phyloP scores from a whole-genome alignment of 2,888 invertebrate genomes.

The Leptopilina myrica region DNA sequence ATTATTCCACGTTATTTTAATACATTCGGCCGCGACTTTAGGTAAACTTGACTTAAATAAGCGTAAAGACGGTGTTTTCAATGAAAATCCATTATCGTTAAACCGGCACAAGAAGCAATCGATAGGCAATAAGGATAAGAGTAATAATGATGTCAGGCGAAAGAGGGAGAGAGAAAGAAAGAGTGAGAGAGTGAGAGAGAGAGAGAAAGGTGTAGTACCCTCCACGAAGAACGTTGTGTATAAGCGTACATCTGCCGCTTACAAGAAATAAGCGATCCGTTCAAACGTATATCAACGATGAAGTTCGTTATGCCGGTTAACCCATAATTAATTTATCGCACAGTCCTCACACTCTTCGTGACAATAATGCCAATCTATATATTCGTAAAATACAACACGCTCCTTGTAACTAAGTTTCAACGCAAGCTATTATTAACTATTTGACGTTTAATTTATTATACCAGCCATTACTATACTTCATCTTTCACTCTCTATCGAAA shows the following conservation, averaged over 20 bases:
- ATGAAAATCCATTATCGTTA: constrained; percentile 32
- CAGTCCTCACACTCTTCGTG: constrained; percentile 53
- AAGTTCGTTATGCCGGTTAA: constrained; percentile 65
- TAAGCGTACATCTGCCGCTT: too few species aligned
- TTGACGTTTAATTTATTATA: constrained; percentile 8
- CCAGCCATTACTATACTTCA: neutral
- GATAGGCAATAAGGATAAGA: constrained; percentile 47
- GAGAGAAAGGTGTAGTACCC: neutral
- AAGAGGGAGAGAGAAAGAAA: neutral
- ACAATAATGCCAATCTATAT: constrained; percentile 55
- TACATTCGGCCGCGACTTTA: neutral
- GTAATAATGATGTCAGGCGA: constrained; percentile 51
- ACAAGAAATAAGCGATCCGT: constrained; percentile 39
- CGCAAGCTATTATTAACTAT: constrained; percentile 35
- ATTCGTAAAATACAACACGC: constrained; percentile 43
- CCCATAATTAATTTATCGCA: constrained; percentile 63
- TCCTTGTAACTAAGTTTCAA: constrained; percentile 47
- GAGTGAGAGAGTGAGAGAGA: too few species aligned
- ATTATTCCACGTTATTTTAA: neutral
- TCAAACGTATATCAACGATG: constrained; percentile 49
- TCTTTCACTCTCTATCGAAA: neutral
- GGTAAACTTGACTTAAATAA: neutral
- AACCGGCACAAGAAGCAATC: constrained; percentile 27
- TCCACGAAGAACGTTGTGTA: neutral
- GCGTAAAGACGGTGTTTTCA: constrained; percentile 13